Conservation (phyloP, 64 coral and sea anemone species). For the Pachyseris speciosa region DNA sequence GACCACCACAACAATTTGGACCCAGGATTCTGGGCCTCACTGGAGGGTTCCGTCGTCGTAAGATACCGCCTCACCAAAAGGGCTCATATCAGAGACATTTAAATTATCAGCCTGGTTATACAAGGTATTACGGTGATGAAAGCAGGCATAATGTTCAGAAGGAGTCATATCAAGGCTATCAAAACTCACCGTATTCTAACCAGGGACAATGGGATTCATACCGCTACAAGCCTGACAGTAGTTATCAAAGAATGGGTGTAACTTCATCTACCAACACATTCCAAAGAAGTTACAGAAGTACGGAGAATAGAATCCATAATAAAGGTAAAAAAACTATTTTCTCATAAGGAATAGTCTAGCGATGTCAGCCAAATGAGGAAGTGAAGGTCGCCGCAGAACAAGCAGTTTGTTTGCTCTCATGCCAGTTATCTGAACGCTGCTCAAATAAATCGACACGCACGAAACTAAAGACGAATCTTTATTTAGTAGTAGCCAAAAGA, state of each 20-base stretch:
- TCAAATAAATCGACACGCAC: too few relatives aligned
- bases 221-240: neutral
- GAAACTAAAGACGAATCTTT: too few relatives aligned
- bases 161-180: neutral
- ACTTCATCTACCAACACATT: neutral
- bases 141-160: neutral
- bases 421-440: too few relatives aligned
- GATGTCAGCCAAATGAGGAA: too few relatives aligned
- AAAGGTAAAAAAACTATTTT: slow-evolving; percentile 32
- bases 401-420: too few relatives aligned
- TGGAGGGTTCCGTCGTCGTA: neutral
- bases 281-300: slow-evolving; percentile 6
- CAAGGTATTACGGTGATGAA: neutral
- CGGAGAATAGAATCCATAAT: neutral
- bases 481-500: too few relatives aligned
- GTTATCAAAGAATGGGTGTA: neutral
- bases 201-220: neutral
- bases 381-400: too few relatives aligned
- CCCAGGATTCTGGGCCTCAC: neutral
- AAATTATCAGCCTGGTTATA: neutral
- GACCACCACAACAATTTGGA: slow-evolving; percentile 8
- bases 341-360: too few relatives aligned
- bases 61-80: neutral
- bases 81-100: neutral
- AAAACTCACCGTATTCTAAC: neutral